phyloP scores from a whole-genome alignment of 2,113 vertebrate species.

The Oostethus manadensis region DNA sequence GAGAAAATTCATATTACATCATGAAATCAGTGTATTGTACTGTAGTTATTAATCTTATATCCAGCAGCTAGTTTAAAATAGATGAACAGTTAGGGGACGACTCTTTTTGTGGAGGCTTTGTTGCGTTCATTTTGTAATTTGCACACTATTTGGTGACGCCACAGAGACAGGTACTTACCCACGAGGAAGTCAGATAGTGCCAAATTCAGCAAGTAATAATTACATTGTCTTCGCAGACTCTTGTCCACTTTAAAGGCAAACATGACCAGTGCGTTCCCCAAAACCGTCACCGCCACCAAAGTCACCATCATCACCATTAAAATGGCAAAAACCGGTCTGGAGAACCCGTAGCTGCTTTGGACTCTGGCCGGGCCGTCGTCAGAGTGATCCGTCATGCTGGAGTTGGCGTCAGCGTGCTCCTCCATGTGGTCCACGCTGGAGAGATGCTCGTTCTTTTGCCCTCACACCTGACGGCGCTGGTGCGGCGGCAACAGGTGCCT shows the following conservation, averaged over 20 bases:
- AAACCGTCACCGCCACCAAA: conserved; percentile 74
- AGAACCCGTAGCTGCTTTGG: conserved; percentile 49
- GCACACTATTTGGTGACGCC: too few relatives aligned
- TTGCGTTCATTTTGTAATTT: too few relatives aligned
- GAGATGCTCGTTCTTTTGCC: not conserved
- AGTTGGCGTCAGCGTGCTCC: conserved; percentile 46
- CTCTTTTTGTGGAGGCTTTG: too few relatives aligned
- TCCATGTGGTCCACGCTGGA: not conserved
- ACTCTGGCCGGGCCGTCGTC: conserved; percentile 45
- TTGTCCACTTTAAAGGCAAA: conserved; percentile 83
- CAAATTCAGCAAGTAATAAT: conserved; percentile 85
- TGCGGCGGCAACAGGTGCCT: conserved; percentile 49
- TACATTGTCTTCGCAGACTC: conserved; percentile 82
- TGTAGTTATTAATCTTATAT: too few relatives aligned
- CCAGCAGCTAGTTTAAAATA: too few relatives aligned
- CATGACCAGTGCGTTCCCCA: conserved; percentile 83
- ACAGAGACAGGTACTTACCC: conserved; percentile 68
- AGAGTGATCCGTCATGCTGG: conserved; percentile 46
- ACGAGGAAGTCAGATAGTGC: conserved; percentile 89
- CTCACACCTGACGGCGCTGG: not conserved
- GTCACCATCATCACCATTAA: conserved; percentile 77
- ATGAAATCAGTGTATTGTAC: too few relatives aligned
- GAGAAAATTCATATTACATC: too few relatives aligned
- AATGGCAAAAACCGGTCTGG: conserved; percentile 51
- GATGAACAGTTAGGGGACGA: too few relatives aligned